phyloP scores from a whole-genome alignment of 2,797 vertebrate genomes.

The Margarornis squamiger region DNA sequence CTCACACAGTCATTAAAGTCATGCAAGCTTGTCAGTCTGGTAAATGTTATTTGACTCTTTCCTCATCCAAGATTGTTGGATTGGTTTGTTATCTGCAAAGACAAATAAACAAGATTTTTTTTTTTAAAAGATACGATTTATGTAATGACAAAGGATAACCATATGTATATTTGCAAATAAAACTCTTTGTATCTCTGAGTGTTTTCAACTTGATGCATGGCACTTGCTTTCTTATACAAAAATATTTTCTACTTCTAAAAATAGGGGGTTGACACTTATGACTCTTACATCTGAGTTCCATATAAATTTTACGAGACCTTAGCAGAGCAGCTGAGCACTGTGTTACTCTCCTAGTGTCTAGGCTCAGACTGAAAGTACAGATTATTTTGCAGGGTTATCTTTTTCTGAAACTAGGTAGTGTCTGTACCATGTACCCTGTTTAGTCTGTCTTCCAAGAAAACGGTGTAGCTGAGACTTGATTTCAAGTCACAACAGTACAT shows the following conservation, averaged over 20 bases:
- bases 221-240: not conserved
- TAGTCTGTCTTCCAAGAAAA: not conserved
- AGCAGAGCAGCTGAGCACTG: not conserved
- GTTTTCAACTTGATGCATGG: not conserved
- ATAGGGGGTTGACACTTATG: not conserved
- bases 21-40: not conserved
- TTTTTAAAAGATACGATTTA: not conserved
- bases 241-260: not conserved
- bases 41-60: not conserved
- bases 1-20: not conserved
- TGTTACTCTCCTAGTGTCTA: not conserved
- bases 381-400: not conserved
- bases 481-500: not conserved
- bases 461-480: not conserved
- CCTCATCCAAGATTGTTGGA: not conserved
- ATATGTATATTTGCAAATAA: not conserved
- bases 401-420: not conserved
- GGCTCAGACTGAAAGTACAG: not conserved
- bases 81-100: not conserved
- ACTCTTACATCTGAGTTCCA: not conserved
- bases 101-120: not conserved
- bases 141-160: not conserved
- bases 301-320: not conserved
- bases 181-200: not conserved
- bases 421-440: not conserved